Conservation (phyloP, 1,140 invertebrate genomes). For the Scaptodrosophila lebanonensis region DNA sequence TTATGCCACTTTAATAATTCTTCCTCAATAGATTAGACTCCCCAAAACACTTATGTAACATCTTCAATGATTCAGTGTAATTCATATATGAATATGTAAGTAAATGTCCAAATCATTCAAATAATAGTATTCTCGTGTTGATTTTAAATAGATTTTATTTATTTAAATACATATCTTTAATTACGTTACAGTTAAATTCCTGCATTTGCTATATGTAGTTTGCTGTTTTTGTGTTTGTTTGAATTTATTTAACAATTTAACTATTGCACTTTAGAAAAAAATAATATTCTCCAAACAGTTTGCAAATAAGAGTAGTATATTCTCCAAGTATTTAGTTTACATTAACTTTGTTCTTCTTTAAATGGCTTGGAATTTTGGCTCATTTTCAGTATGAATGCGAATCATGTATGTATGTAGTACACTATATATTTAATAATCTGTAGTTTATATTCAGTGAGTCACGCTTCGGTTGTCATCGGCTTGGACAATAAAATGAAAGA, state of each 20-base stretch:
- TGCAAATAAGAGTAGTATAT: conserved; percentile 47
- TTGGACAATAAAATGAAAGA: no score
- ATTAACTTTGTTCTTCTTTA: conserved; percentile 40
- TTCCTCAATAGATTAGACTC: no score
- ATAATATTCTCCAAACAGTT: conserved; percentile 37
- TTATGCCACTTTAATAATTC: no score
- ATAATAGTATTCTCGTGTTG: neutral
- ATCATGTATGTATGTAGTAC: no score
- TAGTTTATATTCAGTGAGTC: no score
- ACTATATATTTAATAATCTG: no score
- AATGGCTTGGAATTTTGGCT: no score
- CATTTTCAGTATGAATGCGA: no score
- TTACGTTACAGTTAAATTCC: conserved; percentile 73
- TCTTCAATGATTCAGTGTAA: no score
- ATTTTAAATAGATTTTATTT: conserved; percentile 66
- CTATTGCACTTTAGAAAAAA: conserved; percentile 57
- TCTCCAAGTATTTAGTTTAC: conserved; percentile 41
- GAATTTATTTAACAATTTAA: conserved; percentile 70
- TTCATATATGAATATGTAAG: conserved; percentile 32
- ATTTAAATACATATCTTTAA: conserved; percentile 69
- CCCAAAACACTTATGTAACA: no score
- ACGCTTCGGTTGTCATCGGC: no score
- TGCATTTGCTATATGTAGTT: conserved; percentile 73
- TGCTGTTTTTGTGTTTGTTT: conserved; percentile 32
- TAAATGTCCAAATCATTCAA: conserved; percentile 29